Conservation (phyloP, 2,888 invertebrate species). For the Nemotelus nigrinus region DNA sequence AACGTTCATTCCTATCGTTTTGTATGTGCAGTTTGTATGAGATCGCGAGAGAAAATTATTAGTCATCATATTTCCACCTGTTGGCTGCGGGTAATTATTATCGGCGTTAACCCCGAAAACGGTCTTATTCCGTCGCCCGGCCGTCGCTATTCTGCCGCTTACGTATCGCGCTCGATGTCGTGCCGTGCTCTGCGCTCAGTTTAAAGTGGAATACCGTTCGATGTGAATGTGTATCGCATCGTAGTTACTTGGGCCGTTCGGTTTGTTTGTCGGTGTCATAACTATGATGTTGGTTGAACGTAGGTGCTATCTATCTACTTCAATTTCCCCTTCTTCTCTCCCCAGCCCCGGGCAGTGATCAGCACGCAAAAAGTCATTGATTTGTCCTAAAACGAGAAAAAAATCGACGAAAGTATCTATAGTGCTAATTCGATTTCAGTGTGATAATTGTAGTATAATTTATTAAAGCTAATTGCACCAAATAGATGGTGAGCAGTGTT, state of each 20-base stretch:
- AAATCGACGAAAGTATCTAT: neutral
- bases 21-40: too few species aligned
- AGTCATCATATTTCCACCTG: conserved; percentile 38
- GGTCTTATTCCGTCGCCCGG: conserved; percentile 10
- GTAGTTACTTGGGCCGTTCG: neutral
- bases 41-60: conserved; percentile 21
- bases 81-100: conserved; percentile 15
- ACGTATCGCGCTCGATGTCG: neutral
- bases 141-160: neutral
- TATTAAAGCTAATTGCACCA: neutral
- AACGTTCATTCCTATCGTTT: too few species aligned
- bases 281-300: conserved; percentile 9
- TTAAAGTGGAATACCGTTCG: conserved; percentile 26
- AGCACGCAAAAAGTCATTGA: too few species aligned
- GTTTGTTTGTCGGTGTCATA: conserved; percentile 29
- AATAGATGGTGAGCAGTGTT: conserved; percentile 17
- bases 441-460: neutral
- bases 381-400: neutral
- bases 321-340: too few species aligned
- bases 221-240: conserved; percentile 23
- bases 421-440: neutral
- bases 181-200: conserved; percentile 21
- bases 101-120: conserved; percentile 33
- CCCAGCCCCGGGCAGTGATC: too few species aligned
- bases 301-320: conserved; percentile 13